Percentiles rank a stretch among this genome's conserved stretches.
Conservation (phyloP, 2,113 vertebrate genomes). For the Ptyas mucosa region DNA sequence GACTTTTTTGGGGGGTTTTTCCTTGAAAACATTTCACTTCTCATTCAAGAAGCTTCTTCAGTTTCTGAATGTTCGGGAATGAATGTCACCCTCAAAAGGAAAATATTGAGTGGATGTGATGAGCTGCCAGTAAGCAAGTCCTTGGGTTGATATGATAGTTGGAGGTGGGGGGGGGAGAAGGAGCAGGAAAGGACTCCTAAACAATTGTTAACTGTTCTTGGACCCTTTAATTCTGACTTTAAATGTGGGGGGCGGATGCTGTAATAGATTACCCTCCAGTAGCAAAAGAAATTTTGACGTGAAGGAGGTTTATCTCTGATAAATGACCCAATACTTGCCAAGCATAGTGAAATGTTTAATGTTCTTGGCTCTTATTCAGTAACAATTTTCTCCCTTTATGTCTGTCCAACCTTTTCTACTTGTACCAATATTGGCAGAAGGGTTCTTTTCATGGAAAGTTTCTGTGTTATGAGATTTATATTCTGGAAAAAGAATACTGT, state of each 20-base stretch:
- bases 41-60: not conserved
- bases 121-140: not conserved
- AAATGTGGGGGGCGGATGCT: not conserved
- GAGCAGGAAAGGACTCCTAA: not conserved
- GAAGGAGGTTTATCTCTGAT: not conserved
- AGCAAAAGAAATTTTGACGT: not conserved
- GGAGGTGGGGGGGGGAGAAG: not conserved
- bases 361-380: not conserved
- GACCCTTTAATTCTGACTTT: not conserved
- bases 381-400: not conserved
- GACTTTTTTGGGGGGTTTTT: not conserved
- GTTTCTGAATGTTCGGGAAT: no score
- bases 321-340: slow-evolving; percentile 9
- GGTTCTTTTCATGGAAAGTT: not conserved
- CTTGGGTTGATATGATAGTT: not conserved
- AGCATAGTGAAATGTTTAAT: not conserved
- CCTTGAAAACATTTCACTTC: not conserved
- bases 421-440: not conserved
- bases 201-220: not conserved
- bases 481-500: not conserved
- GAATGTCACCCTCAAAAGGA: not conserved
- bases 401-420: not conserved
- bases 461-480: not conserved
- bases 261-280: not conserved
- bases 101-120: not conserved